Base-by-base conservation (phyloP, 2,113 vertebrate species). In the Galeopterus variegatus region DNA sequence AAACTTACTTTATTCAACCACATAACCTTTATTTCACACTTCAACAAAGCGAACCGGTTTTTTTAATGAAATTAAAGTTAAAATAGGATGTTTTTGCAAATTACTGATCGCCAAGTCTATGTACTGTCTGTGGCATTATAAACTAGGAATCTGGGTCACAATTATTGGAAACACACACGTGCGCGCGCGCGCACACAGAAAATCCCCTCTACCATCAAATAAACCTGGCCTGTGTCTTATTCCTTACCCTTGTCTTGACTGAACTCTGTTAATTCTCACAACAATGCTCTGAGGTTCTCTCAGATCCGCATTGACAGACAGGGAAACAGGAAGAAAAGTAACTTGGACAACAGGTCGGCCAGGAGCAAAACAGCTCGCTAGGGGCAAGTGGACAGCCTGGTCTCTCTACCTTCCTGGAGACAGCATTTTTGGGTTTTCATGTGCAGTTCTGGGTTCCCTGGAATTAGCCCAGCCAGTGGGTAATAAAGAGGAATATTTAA, bases 391-490 rank as follows among this genome's bases (percentile, higher is more conserved):
- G 15, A 9, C 3, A 19, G 58, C 67, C 31, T 0, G 1, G 23
- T 1, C 50, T 48, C 4, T 14, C 31, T 5, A 9, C 19, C 45
- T 62, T 13, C 50, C 23, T 4, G 0, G 33, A 52, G 1, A 11
- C 4, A 1, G 23, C 28, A 41, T 48, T 17, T 11, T 6, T 1
- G 28, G 69, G 56, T 26, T 12, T 0, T 0, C 21, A 23, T 0
- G 0, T 1, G 18, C 36, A 17, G 15, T 28, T 2, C 1, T 1
- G 24, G 13, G n/a, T 5, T 5, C 41, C 26, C 50, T 17, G 6
- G 45, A n/a, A 8, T 41, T 11, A 2, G 13, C 1, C 23, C 73
- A 36, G 54, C 19, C 60, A 10, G 26, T 9, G 58, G 33, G 36
- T 28, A 45, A 48, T 23, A 6, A 92, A 24, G 48, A 31, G 14